These are phyloP conservation scores for Microtus pennsylvanicus DNA, from an alignment of 2,113 vertebrate genomes.

Conservation along the genomic window DNA sequence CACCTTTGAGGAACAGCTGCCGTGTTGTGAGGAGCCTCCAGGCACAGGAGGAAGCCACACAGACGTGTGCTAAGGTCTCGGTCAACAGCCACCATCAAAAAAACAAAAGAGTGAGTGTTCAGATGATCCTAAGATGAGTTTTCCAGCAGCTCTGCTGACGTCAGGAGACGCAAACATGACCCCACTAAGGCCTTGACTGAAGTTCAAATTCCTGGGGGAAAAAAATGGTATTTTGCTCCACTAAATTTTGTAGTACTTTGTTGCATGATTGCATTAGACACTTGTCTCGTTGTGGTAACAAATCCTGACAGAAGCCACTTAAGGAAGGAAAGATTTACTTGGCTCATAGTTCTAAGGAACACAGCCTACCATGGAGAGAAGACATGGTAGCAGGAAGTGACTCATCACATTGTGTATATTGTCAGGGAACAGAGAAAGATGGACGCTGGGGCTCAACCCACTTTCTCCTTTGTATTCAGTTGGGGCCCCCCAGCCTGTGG, in stretches of 20 bases:
- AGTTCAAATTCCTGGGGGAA: not conserved
- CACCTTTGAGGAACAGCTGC: not conserved
- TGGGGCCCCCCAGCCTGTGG: not conserved
- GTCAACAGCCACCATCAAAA: not conserved
- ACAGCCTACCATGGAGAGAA: not conserved
- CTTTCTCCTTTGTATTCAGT: not conserved
- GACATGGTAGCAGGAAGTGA: not conserved
- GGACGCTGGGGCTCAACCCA: not conserved
- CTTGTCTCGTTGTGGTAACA: too few relatives aligned
- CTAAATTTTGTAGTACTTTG: not conserved
- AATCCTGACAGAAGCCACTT: not conserved
- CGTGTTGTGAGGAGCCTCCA: not conserved
- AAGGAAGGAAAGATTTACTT: not conserved
- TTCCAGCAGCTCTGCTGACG: not conserved
- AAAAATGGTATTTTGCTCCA: not conserved
- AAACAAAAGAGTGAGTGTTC: not conserved
- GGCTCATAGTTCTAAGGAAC: not conserved
- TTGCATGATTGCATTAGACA: not conserved
- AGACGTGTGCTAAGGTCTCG: not conserved
- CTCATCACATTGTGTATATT: not conserved
- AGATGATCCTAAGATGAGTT: not conserved
- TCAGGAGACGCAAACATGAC: not conserved
- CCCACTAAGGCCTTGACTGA: not conserved
- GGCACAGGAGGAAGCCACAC: not conserved
- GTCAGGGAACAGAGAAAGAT: not conserved